phyloP scores from a whole-genome alignment of 2,113 vertebrate genomes.

The Dasypus novemcinctus region DNA sequence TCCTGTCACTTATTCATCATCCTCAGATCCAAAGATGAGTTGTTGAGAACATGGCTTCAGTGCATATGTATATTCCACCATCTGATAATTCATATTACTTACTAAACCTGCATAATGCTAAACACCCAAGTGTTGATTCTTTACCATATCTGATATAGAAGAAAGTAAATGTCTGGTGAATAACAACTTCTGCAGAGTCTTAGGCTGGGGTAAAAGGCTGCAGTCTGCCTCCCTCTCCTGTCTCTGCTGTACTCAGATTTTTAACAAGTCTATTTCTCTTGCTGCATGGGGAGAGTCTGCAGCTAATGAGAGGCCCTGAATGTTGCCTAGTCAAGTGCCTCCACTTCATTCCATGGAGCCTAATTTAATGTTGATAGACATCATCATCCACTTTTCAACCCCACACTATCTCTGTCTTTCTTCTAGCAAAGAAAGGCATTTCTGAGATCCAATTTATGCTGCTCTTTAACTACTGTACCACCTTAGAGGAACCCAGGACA shows the following conservation, averaged over 20 bases:
- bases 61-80: neutral
- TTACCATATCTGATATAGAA: neutral
- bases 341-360: neutral
- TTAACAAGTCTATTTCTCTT: neutral
- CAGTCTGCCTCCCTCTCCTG: neutral
- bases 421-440: neutral
- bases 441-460: neutral
- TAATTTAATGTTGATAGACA: conserved; percentile 26
- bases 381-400: neutral
- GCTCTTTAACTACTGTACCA: neutral
- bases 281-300: neutral
- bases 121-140: neutral
- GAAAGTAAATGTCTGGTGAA: neutral
- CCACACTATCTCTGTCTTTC: neutral
- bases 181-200: neutral
- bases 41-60: conserved; percentile 24
- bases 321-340: neutral
- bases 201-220: neutral
- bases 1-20: conserved; percentile 12
- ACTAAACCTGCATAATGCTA: neutral
- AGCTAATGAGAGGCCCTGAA: neutral
- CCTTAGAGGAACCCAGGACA: conserved; percentile 1
- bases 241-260: neutral
- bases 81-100: neutral
- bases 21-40: neutral